phyloP scores from a whole-genome alignment of 2,797 vertebrate species.

The Poecilia velifera region DNA sequence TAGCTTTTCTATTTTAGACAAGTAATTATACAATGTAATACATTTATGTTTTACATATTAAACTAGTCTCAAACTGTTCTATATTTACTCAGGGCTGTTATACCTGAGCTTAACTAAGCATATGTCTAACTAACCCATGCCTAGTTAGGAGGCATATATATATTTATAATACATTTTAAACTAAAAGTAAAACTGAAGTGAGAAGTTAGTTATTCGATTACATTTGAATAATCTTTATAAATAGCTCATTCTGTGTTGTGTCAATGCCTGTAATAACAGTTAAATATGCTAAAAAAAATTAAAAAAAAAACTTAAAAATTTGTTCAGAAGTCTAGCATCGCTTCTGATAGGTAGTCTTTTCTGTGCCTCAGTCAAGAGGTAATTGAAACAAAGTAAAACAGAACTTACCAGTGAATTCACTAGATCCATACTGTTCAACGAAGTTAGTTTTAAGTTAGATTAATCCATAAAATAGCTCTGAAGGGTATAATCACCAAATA shows the following conservation, averaged over 20 bases:
- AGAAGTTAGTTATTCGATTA: background rate
- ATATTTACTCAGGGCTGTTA: background rate
- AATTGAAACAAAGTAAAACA: constrained; percentile 2
- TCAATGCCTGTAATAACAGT: background rate
- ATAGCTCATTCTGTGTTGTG: background rate
- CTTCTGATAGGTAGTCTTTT: background rate
- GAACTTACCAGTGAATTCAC: constrained; percentile 15
- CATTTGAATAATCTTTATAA: background rate
- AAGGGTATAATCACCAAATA: background rate
- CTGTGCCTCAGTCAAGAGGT: background rate
- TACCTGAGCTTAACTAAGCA: background rate
- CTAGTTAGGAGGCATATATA: background rate
- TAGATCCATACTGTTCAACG: background rate
- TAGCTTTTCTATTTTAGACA: background rate
- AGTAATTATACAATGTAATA: background rate
- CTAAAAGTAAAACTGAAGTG: background rate
- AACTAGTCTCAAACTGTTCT: background rate
- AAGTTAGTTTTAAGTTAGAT: background rate
- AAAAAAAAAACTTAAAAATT: background rate
- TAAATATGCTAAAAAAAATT: background rate
- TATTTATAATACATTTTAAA: background rate
- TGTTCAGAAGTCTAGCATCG: background rate
- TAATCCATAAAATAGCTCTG: background rate
- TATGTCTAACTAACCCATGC: background rate
- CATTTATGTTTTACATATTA: background rate